Evolutionary conservation across 2,888 invertebrate species (phyloP), one percentile per base, ranked within the genome.

Genomic region (Callosobruchus maculatus): DNA sequence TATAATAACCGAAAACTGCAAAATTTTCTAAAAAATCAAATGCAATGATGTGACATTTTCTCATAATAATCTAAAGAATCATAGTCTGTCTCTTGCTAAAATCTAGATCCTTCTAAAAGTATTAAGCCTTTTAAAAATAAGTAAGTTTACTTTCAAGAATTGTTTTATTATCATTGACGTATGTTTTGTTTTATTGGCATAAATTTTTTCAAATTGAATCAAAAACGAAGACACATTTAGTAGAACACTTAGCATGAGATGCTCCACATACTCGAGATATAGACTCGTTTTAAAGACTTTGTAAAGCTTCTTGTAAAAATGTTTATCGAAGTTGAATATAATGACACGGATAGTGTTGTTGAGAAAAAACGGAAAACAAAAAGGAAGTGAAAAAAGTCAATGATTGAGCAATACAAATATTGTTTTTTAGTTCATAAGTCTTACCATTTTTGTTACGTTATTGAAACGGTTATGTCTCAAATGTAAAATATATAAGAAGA

Each of bases 261-360:
- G 13, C 49, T 49, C 49, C 18, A 18, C 13, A 3, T 49, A 49
- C 49, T 49, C 49, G 49, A 49, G 49, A 49, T 49, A 7, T 49
- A 49, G 49, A 49, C 49, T 49, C 49, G 49, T 49, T 49, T 49
- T 49, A 49, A 49, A 49, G 49, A 49, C 49, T 49, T 49, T 68
- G 21, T 68, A 68, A 68, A 68, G 68, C 68, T 68, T 68, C 22
- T 68, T 68, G 21, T 7, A 68, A 68, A 68, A 68, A 68, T 68
- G 22, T 68, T 68, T 68, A 68, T 68, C 68, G 13, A 68, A 68
- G 68, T 68, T 68, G 68, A 68, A 68, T 68, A 21, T 22, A 68
- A 68, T 68, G 21, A 68, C 22, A 68, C 22, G 3, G 68, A 1
- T 68, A 5, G 68, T 68, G 68, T 68, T 68, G 68, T 21, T 49